Evolutionary conservation across 2,113 vertebrate species (phyloP), one percentile per base, ranked within the genome.

Genomic region (Corythoichthys haematopterus): DNA sequence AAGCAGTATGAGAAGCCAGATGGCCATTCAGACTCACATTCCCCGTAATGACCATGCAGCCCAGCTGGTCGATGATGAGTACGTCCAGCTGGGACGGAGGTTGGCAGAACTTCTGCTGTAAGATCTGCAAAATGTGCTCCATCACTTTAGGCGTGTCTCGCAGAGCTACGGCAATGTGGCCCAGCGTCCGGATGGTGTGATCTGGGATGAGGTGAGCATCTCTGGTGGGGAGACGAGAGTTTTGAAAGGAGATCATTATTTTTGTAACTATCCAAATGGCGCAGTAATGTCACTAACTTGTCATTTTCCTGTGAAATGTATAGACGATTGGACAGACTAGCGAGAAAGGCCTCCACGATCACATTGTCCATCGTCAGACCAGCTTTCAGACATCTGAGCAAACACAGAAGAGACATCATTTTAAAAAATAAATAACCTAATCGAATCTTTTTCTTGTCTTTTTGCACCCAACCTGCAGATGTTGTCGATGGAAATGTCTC

Each of bases 271-370:
- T 6, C 6, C 14, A 15, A 15, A 38, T 37, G 37, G 52, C 66
- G 9, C 28, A 50, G 28, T 70, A 52, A 65, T 1, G 15, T 37
- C 70, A 80, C 92, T 68, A 87, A 98, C 97, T 98, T 99, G 71
- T 99, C 96, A 46, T 93, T 99, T 81, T 99, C 97, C 72, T 98
- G 97, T 10, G 97, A 99, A 85, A 97, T 99, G 86, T 99, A 99
- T 13, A 99, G 91, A n/a, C 97, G 93, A 80, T 98, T 98, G 55
- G 96, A 99, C 16, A 99, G 89, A 84, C 95, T 98, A 76, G 97
- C 95, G 59, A 99, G 87, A 84, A 99, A 99, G 14, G 97, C 97
- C 73, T 98, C 95, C 68, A 97, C 95, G 3, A 98, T 97, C 69
- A 96, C 95, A 0, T 94, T 83, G 62, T 98, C 97, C 84, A 96